phyloP scores from a whole-genome alignment of 2,113 vertebrate genomes.

The Actenoides lindsayi region DNA sequence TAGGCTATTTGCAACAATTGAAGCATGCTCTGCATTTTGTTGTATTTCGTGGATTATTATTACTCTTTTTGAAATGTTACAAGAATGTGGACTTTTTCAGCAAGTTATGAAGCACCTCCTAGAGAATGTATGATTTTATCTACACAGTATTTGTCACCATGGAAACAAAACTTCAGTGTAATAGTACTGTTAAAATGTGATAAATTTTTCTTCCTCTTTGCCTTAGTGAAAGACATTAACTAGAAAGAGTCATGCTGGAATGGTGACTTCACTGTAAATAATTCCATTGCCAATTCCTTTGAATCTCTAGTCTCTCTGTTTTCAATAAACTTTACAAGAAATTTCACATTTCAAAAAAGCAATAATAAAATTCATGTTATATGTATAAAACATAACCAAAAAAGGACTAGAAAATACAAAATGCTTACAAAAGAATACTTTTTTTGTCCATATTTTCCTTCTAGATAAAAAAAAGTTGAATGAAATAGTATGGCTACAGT shows the following conservation, averaged over 20 bases:
- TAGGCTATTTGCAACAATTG: not conserved
- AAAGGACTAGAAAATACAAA: conserved; percentile 47
- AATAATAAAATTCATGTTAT: conserved; percentile 52
- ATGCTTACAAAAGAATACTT: conserved; percentile 36
- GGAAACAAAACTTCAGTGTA: conserved; percentile 51
- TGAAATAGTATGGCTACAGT: not conserved
- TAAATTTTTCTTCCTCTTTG: conserved; percentile 18
- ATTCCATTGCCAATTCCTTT: conserved; percentile 55
- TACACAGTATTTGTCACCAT: conserved; percentile 25
- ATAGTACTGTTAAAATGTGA: conserved; percentile 12
- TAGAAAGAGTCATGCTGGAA: not conserved
- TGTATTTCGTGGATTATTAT: not conserved
- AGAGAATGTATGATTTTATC: conserved; percentile 56
- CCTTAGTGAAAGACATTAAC: conserved; percentile 35
- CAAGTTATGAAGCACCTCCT: conserved; percentile 61
- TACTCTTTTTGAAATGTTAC: not conserved
- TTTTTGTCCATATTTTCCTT: conserved; percentile 56
- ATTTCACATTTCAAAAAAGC: conserved; percentile 39
- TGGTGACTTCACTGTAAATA: conserved; percentile 33
- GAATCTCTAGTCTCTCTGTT: conserved; percentile 45
- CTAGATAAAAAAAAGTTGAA: not conserved
- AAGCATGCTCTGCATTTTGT: not conserved
- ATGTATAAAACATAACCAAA: conserved; percentile 54
- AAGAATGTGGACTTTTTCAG: conserved; percentile 50
- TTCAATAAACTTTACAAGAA: conserved; percentile 73